Base-by-base conservation (phyloP, 2,888 invertebrate genomes). In the Deilephila porcellus region DNA sequence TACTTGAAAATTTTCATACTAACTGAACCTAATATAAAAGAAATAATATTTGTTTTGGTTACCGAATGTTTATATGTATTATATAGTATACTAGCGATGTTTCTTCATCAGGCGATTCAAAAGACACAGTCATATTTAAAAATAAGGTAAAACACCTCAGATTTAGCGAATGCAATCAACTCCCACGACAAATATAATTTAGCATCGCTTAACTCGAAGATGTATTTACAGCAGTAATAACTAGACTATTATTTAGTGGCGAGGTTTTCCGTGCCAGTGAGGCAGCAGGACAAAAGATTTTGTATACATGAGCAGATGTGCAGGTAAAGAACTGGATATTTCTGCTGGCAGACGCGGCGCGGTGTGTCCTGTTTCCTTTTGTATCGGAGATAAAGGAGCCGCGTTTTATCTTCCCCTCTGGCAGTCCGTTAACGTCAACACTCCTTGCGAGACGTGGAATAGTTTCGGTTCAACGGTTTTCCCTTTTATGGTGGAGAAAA, bases 391-490 rank as follows among this genome's bases (percentile, higher is more conserved):
- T 76, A 77, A 78, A 81, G 81, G 78, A 81, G 75, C 76, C 82
- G 74, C 80, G 82, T 86, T 83, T 85, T 86, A 86, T 86, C 84
- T 85, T 81, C 77, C 80, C 78, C 78, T 74, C 71, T 76, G 76
- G 79, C 81, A 83, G 83, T 81, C 80, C 81, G 84, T 83, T 82
- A 80, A 78, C 77, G 80, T 82, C 82, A 82, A 82, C 80, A 77
- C 75, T 74, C 60, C 60, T 73, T 71, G 74, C 77, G 77, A 79
- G 78, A 77, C 76, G 75, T 79, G 79, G 80, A 83, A 83, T 34
- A 71, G 34, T 34, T 60, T 85, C 85, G 83, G 79, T 85, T 81
- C 80, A 78, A 77, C 72, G 77, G 74, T 75, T 76, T 76, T 37
- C 14, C 5, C 64, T 64, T 34, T 37, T 20, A 45, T 14, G 29